phyloP scores from a whole-genome alignment of 2,888 invertebrate species.

The Cynaeus angustus region DNA sequence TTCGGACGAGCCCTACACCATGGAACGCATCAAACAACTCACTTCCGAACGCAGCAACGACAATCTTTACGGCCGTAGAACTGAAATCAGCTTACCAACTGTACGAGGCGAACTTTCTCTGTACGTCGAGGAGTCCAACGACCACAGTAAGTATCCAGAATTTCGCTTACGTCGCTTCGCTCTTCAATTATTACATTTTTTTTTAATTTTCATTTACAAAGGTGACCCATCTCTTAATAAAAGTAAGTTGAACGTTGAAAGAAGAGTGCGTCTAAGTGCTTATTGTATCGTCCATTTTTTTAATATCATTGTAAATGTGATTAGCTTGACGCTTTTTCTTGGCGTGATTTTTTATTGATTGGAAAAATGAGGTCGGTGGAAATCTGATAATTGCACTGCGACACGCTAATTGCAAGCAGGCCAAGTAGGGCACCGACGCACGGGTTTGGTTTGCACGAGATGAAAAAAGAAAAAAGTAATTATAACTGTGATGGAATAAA shows the following conservation, averaged over 20 bases:
- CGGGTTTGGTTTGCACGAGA: no score
- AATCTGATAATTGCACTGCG: conserved; percentile 44
- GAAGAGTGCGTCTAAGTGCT: conserved; percentile 12
- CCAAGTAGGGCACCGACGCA: not conserved
- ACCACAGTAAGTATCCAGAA: conserved; percentile 80
- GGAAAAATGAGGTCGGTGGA: conserved; percentile 24
- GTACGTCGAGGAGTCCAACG: conserved; percentile 81
- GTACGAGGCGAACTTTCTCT: conserved; percentile 80
- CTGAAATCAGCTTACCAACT: conserved; percentile 80
- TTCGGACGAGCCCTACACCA: conserved; percentile 84
- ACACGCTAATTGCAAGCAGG: conserved; percentile 43
- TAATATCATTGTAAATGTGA: conserved; percentile 13
- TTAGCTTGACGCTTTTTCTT: conserved; percentile 18
- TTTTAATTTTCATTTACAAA: conserved; percentile 27
- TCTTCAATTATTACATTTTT: no score
- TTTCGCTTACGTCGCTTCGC: no score
- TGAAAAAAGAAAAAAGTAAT: no score
- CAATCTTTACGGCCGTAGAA: conserved; percentile 52
- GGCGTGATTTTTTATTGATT: conserved; percentile 15
- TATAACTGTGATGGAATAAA: no score
- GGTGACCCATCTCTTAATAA: conserved; percentile 49
- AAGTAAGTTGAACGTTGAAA: conserved; percentile 56
- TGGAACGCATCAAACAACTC: conserved; percentile 83
- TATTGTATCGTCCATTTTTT: conserved; percentile 23
- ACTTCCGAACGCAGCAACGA: conserved; percentile 63